Evolutionary conservation across 2,113 vertebrate genomes (phyloP).

Genomic region (Ageneiosus marmoratus): DNA sequence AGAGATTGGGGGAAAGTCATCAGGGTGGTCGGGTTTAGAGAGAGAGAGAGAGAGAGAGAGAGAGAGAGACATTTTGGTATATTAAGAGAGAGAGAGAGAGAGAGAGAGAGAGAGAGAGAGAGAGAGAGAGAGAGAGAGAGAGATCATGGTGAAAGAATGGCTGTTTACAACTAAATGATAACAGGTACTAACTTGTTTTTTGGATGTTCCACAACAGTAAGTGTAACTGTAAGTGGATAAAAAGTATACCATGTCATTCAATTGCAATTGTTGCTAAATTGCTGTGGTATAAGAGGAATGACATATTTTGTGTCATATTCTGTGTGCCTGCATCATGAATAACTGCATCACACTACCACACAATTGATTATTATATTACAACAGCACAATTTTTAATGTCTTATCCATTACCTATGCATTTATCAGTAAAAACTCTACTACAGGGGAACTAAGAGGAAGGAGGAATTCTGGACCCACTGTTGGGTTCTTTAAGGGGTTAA

Average conservation of each 20-base stretch:
- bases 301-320: not conserved
- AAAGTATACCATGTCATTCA: not conserved
- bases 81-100: not conserved
- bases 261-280: not conserved
- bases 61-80: no score
- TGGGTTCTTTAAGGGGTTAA: not conserved
- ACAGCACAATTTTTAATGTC: not conserved
- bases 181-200: not conserved
- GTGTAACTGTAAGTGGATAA: no score
- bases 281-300: not conserved
- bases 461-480: not conserved
- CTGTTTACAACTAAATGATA: not conserved
- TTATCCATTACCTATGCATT: not conserved
- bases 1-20: not conserved
- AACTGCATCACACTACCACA: not conserved
- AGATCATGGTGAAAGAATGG: not conserved
- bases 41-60: no score
- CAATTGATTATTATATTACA: not conserved
- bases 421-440: no score
- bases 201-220: not conserved
- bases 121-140: not conserved
- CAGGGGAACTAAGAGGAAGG: not conserved
- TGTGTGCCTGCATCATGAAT: not conserved
- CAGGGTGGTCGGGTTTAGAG: no score
- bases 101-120: not conserved